phyloP scores from a whole-genome alignment of 1,140 invertebrate genomes.

The Drosophila kikkawai region DNA sequence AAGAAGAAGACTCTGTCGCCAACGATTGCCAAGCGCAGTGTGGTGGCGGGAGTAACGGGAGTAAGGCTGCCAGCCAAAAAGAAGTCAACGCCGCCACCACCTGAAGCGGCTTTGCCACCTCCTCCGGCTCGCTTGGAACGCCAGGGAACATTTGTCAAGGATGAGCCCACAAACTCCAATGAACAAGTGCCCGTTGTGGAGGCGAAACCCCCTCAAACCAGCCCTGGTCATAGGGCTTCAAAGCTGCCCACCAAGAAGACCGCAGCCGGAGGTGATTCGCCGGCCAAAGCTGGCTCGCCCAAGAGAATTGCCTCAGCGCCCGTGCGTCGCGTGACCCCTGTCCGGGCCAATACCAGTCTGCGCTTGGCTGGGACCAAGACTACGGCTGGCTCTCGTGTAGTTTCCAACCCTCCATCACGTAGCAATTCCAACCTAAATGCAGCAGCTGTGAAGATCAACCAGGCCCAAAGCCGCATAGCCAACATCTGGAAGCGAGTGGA shows the following conservation, averaged over 20 bases:
- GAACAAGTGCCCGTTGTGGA: conserved; percentile 85
- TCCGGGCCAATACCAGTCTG: conserved; percentile 85
- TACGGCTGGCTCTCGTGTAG: conserved; percentile 55
- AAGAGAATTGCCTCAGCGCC: conserved; percentile 36
- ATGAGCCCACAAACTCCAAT: conserved; percentile 87
- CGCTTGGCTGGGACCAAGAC: conserved; percentile 72
- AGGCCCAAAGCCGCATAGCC: conserved; percentile 94
- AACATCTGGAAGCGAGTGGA: conserved; percentile 95
- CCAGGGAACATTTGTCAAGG: conserved; percentile 95
- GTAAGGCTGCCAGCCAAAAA: conserved; percentile 47
- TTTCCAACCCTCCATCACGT: conserved; percentile 86
- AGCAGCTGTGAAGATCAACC: conserved; percentile 82
- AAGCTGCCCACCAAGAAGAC: conserved; percentile 75
- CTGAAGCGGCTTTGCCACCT: conserved; percentile 33
- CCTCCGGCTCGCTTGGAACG: conserved; percentile 87
- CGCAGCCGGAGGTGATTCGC: conserved; percentile 49
- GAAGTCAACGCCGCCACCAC: conserved; percentile 34
- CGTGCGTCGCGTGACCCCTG: conserved; percentile 82
- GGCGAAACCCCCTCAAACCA: conserved; percentile 80
- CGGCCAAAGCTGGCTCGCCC: conserved; percentile 39
- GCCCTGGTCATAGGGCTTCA: conserved; percentile 85
- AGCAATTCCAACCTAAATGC: conserved; percentile 86
- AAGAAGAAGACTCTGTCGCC: conserved; percentile 64
- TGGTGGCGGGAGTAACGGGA: conserved; percentile 16
- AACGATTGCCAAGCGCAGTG: conserved; percentile 66